These are phyloP conservation scores for Macropodus opercularis DNA, from an alignment of 2,797 vertebrate genomes.

Conservation along the genomic window DNA sequence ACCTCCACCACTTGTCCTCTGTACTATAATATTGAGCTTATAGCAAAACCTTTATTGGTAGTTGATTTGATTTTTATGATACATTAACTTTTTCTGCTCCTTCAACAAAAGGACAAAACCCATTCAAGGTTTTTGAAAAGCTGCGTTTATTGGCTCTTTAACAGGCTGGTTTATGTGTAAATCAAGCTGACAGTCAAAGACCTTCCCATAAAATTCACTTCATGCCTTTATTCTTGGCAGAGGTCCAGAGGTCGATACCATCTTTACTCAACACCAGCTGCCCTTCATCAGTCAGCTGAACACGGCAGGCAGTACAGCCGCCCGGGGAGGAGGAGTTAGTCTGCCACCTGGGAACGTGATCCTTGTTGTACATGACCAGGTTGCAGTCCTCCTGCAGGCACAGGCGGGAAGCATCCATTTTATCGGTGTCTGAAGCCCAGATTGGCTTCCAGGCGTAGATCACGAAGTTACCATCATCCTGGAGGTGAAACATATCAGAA, in stretches of 20 bases:
- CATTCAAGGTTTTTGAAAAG: too few species aligned
- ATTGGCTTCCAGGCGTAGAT: conserved; percentile 54
- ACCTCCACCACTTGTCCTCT: too few species aligned
- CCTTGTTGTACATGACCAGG: conserved; percentile 56
- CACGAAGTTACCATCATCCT: conserved; percentile 62
- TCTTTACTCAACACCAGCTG: conserved; percentile 31
- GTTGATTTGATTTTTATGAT: too few species aligned
- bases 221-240: neutral
- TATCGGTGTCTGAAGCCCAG: conserved; percentile 24
- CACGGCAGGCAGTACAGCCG: neutral
- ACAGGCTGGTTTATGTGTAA: too few species aligned
- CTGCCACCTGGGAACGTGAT: rapidly evolving
- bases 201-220: conserved; percentile 3
- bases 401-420: neutral
- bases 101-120: too few species aligned
- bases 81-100: too few species aligned
- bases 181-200: too few species aligned
- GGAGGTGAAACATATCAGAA: conserved; percentile 3
- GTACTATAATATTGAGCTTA: too few species aligned
- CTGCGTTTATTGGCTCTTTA: too few species aligned
- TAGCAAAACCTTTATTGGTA: too few species aligned
- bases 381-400: conserved; percentile 62
- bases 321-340: rapidly evolving
- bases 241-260: neutral
- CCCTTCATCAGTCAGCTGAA: conserved; percentile 23